Percentiles rank a stretch among this genome's conserved stretches.
Conservation (phyloP, 2,888 invertebrate genomes). For the Drosophila conformis region DNA sequence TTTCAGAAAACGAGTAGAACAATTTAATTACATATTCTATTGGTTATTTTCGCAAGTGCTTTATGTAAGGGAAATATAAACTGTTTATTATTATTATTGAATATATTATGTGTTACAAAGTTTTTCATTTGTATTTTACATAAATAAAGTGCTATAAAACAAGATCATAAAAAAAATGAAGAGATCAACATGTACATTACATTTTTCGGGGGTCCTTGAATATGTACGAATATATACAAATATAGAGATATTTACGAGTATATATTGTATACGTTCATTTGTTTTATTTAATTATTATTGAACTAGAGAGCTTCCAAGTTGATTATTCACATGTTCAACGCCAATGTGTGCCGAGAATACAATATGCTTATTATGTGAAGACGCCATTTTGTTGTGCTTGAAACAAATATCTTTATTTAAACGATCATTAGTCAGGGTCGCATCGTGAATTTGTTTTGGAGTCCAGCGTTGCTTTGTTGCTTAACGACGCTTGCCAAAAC, state of each 20-base stretch:
- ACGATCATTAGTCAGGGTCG: slow-evolving; percentile 50
- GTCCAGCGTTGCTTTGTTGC: not conserved
- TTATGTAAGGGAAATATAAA: slow-evolving; percentile 64
- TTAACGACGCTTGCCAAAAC: slow-evolving; percentile 93
- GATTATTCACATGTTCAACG: slow-evolving; percentile 49
- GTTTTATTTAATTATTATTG: slow-evolving; percentile 50
- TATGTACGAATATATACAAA: slow-evolving; percentile 42
- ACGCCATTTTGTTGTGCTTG: slow-evolving; percentile 57
- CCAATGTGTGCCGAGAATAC: slow-evolving; percentile 50
- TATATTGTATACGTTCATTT: slow-evolving; percentile 47
- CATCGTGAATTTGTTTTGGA: slow-evolving; percentile 25
- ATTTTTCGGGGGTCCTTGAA: slow-evolving; percentile 65
- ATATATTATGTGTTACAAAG: slow-evolving; percentile 27
- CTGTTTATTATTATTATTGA: slow-evolving; percentile 24
- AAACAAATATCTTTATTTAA: slow-evolving; percentile 40
- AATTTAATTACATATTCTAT: slow-evolving; percentile 30
- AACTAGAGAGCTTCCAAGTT: slow-evolving; percentile 78
- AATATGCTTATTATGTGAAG: slow-evolving; percentile 43
- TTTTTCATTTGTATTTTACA: slow-evolving; percentile 29
- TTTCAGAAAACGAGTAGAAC: slow-evolving; percentile 36
- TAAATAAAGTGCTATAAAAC: slow-evolving; percentile 23
- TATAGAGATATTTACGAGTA: slow-evolving; percentile 30
- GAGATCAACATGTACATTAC: slow-evolving; percentile 44
- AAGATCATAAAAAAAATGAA: slow-evolving; percentile 22
- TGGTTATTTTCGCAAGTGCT: slow-evolving; percentile 60